phyloP scores from a whole-genome alignment of 2,113 vertebrate genomes.

The Cercopithecus mona region DNA sequence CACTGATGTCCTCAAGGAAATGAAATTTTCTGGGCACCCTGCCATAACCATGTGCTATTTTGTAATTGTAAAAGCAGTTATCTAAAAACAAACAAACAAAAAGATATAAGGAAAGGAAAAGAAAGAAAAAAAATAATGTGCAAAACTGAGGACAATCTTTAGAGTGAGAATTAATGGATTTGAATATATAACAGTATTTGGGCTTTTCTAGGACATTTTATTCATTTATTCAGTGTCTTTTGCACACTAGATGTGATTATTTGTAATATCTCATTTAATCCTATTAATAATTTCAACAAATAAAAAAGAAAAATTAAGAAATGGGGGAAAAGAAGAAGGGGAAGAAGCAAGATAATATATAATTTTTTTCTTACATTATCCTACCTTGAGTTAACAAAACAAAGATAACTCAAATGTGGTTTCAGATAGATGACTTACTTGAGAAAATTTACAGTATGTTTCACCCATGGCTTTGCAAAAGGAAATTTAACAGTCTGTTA shows the following conservation, averaged over 20 bases:
- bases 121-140: not conserved
- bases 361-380: not conserved
- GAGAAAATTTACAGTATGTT: not conserved
- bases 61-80: not conserved
- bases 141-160: not conserved
- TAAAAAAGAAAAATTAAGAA: not conserved
- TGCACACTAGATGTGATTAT: not conserved
- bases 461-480: constrained; percentile 56
- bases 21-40: not conserved
- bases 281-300: not conserved
- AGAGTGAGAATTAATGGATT: not conserved
- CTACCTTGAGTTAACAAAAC: not conserved
- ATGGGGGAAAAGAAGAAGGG: not conserved
- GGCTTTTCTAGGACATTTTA: not conserved
- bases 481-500: constrained; percentile 60
- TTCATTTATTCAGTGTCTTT: not conserved
- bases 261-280: not conserved
- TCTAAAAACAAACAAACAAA: not conserved
- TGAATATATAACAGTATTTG: not conserved
- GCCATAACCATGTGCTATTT: not conserved
- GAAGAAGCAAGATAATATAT: not conserved
- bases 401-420: not conserved
- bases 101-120: not conserved
- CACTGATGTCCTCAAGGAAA: not conserved
- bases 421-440: not conserved